These are phyloP conservation scores for Crotalus horridus DNA, from an alignment of 2,113 vertebrate species.

Conservation along the genomic window DNA sequence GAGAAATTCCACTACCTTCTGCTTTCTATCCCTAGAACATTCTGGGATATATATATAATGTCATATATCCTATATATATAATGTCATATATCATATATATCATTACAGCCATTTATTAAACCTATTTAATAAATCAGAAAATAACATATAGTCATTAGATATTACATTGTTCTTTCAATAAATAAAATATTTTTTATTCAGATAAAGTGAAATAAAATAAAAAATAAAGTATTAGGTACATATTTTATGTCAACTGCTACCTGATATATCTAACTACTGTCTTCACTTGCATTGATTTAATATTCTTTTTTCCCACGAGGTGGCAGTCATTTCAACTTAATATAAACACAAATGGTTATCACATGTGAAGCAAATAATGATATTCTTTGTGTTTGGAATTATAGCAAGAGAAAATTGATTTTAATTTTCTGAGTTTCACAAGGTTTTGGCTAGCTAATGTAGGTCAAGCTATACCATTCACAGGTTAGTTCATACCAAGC, in stretches of 20 bases:
- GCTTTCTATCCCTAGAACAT: not conserved
- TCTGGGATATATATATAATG: not conserved
- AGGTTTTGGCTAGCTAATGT: slow-evolving; percentile 26
- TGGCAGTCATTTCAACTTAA: slow-evolving; percentile 74
- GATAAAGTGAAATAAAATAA: not conserved
- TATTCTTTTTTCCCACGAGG: slow-evolving; percentile 65
- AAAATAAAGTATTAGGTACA: not conserved
- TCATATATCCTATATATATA: no score
- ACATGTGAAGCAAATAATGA: slow-evolving; percentile 50
- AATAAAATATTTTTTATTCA: not conserved
- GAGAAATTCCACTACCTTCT: not conserved
- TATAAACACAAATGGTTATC: slow-evolving; percentile 45
- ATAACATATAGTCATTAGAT: not conserved
- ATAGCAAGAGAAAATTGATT: slow-evolving; percentile 26
- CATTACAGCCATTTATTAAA: not conserved
- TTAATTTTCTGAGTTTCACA: slow-evolving; percentile 27
- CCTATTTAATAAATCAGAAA: not conserved
- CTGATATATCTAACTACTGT: not conserved
- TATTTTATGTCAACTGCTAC: not conserved
- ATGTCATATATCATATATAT: no score
- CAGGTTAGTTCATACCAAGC: not conserved
- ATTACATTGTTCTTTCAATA: slow-evolving; percentile 5
- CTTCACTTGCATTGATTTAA: not conserved
- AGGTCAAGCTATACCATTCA: slow-evolving; percentile 22
- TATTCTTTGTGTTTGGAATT: slow-evolving; percentile 2